Base-by-base conservation (phyloP, 2,797 vertebrate species). In the Microctenopoma stevenorrisi region DNA sequence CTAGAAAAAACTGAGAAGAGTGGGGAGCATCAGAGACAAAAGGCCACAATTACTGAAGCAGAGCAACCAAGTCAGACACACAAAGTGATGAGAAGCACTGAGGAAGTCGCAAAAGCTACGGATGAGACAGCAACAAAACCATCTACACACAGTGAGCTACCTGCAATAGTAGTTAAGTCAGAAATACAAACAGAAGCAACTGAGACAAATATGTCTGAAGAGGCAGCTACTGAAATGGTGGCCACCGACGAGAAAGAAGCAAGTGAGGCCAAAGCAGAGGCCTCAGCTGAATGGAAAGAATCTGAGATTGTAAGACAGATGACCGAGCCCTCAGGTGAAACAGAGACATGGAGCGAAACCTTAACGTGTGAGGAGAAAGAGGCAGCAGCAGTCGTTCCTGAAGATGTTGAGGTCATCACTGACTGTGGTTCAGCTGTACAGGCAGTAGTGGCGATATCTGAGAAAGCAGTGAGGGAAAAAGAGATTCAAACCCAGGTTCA, bases 401-500 rank as follows among this genome's bases (percentile, higher is more conserved):
- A 70, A 47, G 70, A 63, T 15, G 37, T 88, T 6, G 78, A 88
- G 49, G 70, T 81, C 4, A 28, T 37, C 28, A 43, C 85, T n/a
- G 86, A 86, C 46, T 66, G 71, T 25, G 82, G 86, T 15, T 55
- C 74, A 35, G 35, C 18, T 14, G 57, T 89, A 4, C 72, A 69
- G 0, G 83, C 88, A 40, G 38, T 73, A 0, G 85, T 85, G 74
- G 81, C 84, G 50, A 78, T 89, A 4, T 79, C 1, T 33, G 84
- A 89, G 65, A 85, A 78, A 49, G 35, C 28, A 40, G 15, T 51
- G 26, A 76, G 76, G 56, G 64, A 85, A 71, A 61, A 68, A 42
- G 72, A 87, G 58, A 76, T 79, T 12, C 76, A 83, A 56, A 89
- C 83, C 42, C 72, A 85, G 44, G 72, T 88, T 53, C 71, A 72